These are phyloP conservation scores for Amorpha juglandis DNA, from an alignment of 2,888 invertebrate species.

Conservation along the genomic window DNA sequence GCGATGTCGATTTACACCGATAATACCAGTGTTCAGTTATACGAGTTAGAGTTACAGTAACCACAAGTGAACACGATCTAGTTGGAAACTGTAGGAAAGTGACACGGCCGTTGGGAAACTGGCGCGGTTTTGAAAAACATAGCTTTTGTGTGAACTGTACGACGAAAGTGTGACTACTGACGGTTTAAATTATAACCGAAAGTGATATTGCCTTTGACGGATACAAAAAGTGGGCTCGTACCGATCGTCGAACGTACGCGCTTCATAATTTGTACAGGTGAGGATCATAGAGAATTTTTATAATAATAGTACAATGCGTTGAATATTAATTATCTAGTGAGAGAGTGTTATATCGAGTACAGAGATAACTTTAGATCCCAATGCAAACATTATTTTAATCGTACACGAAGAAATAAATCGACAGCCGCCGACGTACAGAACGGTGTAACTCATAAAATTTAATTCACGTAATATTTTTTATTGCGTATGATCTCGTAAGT, in stretches of 20 bases:
- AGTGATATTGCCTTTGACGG: conserved; percentile 34
- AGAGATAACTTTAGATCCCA: background rate
- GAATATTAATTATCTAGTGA: conserved; percentile 4
- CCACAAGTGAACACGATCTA: conserved; percentile 80
- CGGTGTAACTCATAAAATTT: conserved; percentile 14
- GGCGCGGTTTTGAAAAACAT: conserved; percentile 73
- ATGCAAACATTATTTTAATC: conserved; percentile 18
- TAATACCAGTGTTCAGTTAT: conserved; percentile 66
- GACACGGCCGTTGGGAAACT: conserved; percentile 74
- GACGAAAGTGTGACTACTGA: conserved; percentile 56
- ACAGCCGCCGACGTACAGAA: conserved; percentile 13
- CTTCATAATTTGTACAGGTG: conserved; percentile 42
- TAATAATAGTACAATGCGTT: conserved; percentile 8
- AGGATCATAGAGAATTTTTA: conserved; percentile 31
- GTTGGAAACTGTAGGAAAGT: conserved; percentile 74
- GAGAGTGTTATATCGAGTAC: background rate
- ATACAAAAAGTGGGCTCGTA: conserved; percentile 29
- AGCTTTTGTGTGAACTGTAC: conserved; percentile 56
- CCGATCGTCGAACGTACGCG: conserved; percentile 24
- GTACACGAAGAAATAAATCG: conserved; percentile 26
- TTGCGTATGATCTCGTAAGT: conserved; percentile 1
- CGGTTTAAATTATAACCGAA: conserved; percentile 28
- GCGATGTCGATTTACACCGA: conserved; percentile 71
- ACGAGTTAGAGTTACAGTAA: conserved; percentile 73
- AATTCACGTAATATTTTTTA: conserved; percentile 14